phyloP scores from a whole-genome alignment of 2,113 vertebrate genomes.

The Siniperca chuatsi region DNA sequence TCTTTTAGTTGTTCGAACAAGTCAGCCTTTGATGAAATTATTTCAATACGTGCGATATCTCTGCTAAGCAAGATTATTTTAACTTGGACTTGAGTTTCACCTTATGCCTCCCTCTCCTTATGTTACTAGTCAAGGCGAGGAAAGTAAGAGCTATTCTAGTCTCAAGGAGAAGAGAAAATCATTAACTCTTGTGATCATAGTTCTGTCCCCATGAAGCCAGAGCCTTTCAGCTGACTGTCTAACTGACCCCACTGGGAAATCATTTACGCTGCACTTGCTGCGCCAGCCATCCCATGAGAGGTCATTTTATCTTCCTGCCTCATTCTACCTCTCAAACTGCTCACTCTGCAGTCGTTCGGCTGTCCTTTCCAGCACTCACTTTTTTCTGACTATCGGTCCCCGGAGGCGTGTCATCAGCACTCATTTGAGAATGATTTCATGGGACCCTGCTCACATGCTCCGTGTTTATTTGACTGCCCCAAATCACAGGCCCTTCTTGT shows the following conservation, averaged over 20 bases:
- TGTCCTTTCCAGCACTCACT: conserved; percentile 68
- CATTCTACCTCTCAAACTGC: conserved; percentile 61
- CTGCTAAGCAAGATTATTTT: conserved; percentile 21
- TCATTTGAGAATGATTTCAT: conserved; percentile 68
- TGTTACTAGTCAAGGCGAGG: conserved; percentile 35
- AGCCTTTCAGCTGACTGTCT: conserved; percentile 68
- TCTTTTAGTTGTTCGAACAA: not conserved
- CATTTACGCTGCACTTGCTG: conserved; percentile 75
- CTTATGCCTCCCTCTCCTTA: conserved; percentile 4
- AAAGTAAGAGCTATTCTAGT: conserved; percentile 72
- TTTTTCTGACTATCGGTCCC: conserved; percentile 52
- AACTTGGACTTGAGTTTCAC: conserved; percentile 45
- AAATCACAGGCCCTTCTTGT: conserved; percentile 43
- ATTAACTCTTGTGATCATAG: conserved; percentile 78
- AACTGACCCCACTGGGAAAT: conserved; percentile 82
- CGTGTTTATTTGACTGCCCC: conserved; percentile 36
- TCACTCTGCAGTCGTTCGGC: conserved; percentile 57
- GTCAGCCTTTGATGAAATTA: not conserved
- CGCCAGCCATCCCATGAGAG: conserved; percentile 66
- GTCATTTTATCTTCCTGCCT: conserved; percentile 76
- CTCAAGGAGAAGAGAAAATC: conserved; percentile 76
- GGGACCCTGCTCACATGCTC: conserved; percentile 27
- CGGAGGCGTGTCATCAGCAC: conserved; percentile 63
- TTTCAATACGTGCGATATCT: not conserved
- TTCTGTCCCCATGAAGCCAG: conserved; percentile 56